Percentiles rank a stretch among this genome's conserved stretches.
phyloP scores from a whole-genome alignment of 1,140 invertebrate species.

The Fopius arisanus region DNA sequence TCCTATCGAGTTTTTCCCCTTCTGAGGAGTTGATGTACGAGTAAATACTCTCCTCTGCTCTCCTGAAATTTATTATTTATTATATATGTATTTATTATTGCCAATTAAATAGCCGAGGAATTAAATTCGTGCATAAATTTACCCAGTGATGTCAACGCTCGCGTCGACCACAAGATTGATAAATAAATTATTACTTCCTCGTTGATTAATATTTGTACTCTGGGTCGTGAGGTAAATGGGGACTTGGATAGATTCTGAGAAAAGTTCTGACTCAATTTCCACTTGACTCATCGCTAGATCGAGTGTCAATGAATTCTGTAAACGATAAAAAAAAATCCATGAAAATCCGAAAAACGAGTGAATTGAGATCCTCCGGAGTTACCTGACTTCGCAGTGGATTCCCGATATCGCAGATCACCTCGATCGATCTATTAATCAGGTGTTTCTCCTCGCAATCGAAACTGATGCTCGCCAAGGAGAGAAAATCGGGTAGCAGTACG shows the following conservation, averaged over 20 bases:
- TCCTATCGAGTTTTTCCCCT: constrained; percentile 14
- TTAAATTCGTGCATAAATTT: too few species aligned
- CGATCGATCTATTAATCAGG: constrained; percentile 23
- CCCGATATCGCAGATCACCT: constrained; percentile 47
- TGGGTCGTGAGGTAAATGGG: constrained; percentile 50
- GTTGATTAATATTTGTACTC: constrained; percentile 51
- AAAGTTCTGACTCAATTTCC: constrained; percentile 31
- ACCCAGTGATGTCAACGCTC: constrained; percentile 56
- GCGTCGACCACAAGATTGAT: constrained; percentile 50
- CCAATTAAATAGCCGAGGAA: too few species aligned
- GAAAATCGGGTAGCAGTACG: constrained; percentile 45
- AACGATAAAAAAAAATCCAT: not conserved
- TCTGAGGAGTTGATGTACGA: constrained; percentile 35
- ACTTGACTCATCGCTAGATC: constrained; percentile 55
- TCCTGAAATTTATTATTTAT: constrained; percentile 37
- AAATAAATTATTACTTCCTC: constrained; percentile 41
- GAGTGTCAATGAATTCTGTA: constrained; percentile 41
- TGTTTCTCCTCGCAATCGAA: constrained; percentile 48
- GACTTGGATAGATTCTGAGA: constrained; percentile 44
- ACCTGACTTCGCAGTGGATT: constrained; percentile 50
- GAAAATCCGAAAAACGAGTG: not conserved
- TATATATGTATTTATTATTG: too few species aligned
- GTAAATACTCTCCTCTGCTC: constrained; percentile 41
- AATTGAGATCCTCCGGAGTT: constrained; percentile 4
- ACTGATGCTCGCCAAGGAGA: constrained; percentile 52